Conservation (phyloP, 2,888 invertebrate species). For the Patella ulyssiponensis region DNA sequence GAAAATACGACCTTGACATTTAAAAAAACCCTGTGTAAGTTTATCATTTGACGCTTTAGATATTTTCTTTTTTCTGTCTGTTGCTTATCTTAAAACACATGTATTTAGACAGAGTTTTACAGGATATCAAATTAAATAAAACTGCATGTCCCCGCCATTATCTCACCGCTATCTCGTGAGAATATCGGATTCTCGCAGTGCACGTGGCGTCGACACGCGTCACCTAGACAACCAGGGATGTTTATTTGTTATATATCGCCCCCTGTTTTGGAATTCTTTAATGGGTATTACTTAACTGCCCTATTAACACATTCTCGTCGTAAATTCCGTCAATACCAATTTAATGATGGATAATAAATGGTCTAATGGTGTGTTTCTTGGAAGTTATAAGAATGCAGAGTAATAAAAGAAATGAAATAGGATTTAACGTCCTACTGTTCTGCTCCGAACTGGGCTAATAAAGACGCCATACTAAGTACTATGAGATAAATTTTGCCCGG, state of each 20-base stretch:
- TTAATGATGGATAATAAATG: no score
- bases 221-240: not conserved
- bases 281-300: no score
- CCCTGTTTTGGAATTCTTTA: no score
- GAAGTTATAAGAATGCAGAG: not conserved
- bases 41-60: no score
- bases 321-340: no score
- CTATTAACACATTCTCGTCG: no score
- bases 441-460: not conserved
- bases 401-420: not conserved
- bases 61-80: not conserved
- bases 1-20: no score
- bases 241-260: no score
- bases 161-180: not conserved
- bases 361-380: no score
- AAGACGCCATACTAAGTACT: not conserved
- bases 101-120: not conserved
- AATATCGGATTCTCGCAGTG: not conserved
- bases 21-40: no score
- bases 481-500: no score
- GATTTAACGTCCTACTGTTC: not conserved
- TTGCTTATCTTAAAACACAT: not conserved
- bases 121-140: not conserved
- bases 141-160: not conserved
- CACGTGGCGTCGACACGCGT: conserved; percentile 4